Conservation (phyloP, 1,140 invertebrate species). For the Pygmarrhopalites habei region DNA sequence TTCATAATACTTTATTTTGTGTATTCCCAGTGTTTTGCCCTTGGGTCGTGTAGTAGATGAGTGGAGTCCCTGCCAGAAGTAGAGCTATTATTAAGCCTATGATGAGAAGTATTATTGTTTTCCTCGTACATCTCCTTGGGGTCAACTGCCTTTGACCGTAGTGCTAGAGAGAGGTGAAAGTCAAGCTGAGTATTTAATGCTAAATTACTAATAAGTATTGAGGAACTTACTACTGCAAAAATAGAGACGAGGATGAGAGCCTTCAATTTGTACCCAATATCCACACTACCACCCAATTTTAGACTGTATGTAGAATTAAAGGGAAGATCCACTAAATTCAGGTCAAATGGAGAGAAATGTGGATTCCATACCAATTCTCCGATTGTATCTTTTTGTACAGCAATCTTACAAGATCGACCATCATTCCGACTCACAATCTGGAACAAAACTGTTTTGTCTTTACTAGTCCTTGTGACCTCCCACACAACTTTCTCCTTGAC, state of each 20-base stretch:
- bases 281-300: neutral
- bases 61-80: neutral
- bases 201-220: neutral
- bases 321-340: neutral
- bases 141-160: neutral
- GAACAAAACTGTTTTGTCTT: neutral
- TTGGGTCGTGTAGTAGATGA: neutral
- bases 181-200: neutral
- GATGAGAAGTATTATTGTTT: neutral
- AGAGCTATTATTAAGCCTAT: neutral
- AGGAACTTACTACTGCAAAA: neutral
- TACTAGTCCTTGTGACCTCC: neutral
- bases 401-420: neutral
- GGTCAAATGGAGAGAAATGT: neutral
- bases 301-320: neutral
- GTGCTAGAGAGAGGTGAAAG: neutral
- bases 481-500: neutral
- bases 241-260: neutral
- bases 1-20: neutral
- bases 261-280: neutral
- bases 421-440: neutral
- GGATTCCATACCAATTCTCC: neutral
- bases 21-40: neutral
- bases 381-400: neutral
- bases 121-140: neutral